Evolutionary conservation across 1,140 invertebrate genomes (phyloP), one percentile per base, ranked within the genome.

Genomic region (Copidosoma floridanum): DNA sequence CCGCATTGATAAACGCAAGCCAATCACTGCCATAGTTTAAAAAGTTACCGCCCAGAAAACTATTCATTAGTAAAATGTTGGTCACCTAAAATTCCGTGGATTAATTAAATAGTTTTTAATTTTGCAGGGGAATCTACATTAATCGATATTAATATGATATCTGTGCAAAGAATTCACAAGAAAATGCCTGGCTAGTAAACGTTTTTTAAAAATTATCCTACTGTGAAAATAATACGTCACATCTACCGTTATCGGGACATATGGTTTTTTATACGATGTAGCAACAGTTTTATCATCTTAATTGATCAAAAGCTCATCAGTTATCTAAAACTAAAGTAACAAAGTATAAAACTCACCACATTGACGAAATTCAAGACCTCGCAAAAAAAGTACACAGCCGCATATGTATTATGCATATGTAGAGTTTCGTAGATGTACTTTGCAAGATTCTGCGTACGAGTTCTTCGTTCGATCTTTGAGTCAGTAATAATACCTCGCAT

Each of bases 41-140:
- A 73, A 97, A 96, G 32, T 92, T 87, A 35, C 92, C 91, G 3
- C 91, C 91, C 3, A 97, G 83, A 81, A 95, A 95, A 8, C 82
- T 81, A 68, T 94, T 89, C 41, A 92, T 82, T 71, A 92, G 84
- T 76, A 90, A 91, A 58, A 94, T 93, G 72, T 93, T 92, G 3
- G 85, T 82, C 26, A 93, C 80, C 85, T 90, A 68, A 27, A 76
- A 70, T 65, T 63, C 8, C n/a, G 61, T 38, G 24, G 29, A 23
- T 41, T 35, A 18, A 24, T 6, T n/a, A n/a, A n/a, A 8, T 6
- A 8, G 29, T 32, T 32, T 8, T 8, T 29, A n/a, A n/a, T 8
- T n/a, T n/a, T n/a, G n/a, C n/a, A n/a, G n/a, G n/a, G n/a, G n/a
- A n/a, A n/a, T n/a, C n/a, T n/a, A n/a, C n/a, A n/a, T n/a, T n/a